Percentiles rank a stretch among this genome's conserved stretches.
phyloP scores from a whole-genome alignment of 1,140 invertebrate genomes.

The Bilobella aurantiaca region DNA sequence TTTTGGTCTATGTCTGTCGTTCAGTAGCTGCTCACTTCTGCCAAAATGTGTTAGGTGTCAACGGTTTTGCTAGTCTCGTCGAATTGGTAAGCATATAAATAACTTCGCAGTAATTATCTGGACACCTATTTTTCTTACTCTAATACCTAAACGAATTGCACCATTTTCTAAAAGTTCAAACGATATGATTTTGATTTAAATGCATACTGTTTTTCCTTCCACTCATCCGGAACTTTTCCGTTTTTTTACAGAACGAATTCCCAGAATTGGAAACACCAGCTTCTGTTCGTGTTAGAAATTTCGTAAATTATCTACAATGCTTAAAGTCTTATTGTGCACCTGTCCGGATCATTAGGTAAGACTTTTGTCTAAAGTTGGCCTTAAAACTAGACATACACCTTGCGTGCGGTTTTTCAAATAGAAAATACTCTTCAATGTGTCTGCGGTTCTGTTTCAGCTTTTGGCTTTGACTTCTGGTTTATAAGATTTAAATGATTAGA shows the following conservation, averaged over 20 bases:
- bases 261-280: conserved; percentile 65
- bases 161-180: too few relatives aligned
- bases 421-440: too few relatives aligned
- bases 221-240: too few relatives aligned
- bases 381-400: too few relatives aligned
- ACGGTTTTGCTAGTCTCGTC: conserved; percentile 51
- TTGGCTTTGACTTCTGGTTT: too few relatives aligned
- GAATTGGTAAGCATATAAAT: conserved; percentile 48
- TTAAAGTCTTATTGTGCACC: conserved; percentile 66
- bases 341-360: conserved; percentile 72
- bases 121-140: background rate
- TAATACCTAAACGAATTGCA: too few relatives aligned
- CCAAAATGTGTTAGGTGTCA: conserved; percentile 57
- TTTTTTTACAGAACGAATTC: conserved; percentile 55
- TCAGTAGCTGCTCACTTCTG: conserved; percentile 65
- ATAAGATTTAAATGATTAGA: too few relatives aligned
- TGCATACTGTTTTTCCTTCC: too few relatives aligned
- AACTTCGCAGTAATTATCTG: background rate
- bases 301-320: conserved; percentile 73
- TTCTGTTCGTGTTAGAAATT: conserved; percentile 64
- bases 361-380: conserved; percentile 8
- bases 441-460: too few relatives aligned
- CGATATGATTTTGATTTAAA: too few relatives aligned
- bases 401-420: too few relatives aligned
- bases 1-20: conserved; percentile 79